A percentile compares a stretch with the other conserved stretches of the same genome.
Evolutionary conservation across 2,113 vertebrate species (phyloP).

Genomic region (Chascanopsetta lugubris): DNA sequence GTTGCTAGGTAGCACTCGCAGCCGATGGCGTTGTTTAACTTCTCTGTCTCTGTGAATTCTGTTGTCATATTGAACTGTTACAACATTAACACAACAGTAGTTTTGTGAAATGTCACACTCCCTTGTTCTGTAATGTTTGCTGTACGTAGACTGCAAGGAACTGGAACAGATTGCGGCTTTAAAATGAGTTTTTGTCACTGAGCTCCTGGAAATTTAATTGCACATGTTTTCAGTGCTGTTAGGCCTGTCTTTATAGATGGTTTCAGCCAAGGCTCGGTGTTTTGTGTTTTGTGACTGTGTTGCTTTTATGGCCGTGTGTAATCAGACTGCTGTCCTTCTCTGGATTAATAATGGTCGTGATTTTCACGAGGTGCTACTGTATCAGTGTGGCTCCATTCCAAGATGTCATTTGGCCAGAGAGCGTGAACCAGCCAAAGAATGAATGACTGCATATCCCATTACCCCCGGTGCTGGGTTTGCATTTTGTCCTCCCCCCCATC

Average conservation of each 20-base stretch:
- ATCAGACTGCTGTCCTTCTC: slow-evolving; percentile 67
- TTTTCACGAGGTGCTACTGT: slow-evolving; percentile 70
- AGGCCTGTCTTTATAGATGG: slow-evolving; percentile 36
- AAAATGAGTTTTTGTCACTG: slow-evolving; percentile 43
- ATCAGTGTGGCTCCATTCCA: slow-evolving; percentile 62
- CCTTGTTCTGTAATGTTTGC: slow-evolving; percentile 10
- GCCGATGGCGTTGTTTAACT: background rate
- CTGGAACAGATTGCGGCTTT: slow-evolving; percentile 44
- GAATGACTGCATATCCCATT: slow-evolving; percentile 78
- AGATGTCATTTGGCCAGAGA: slow-evolving; percentile 74
- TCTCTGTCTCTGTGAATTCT: background rate
- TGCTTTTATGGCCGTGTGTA: slow-evolving; percentile 58
- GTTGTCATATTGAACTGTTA: slow-evolving; percentile 7
- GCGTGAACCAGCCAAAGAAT: slow-evolving; percentile 70
- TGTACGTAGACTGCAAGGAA: slow-evolving; percentile 17
- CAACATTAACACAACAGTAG: background rate
- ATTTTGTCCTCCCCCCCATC: slow-evolving; percentile 73
- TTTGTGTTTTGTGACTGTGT: slow-evolving; percentile 44
- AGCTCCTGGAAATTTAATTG: slow-evolving; percentile 48
- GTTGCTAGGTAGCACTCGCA: background rate
- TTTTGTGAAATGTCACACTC: slow-evolving; percentile 6
- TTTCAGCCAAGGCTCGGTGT: slow-evolving; percentile 22
- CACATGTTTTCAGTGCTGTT: slow-evolving; percentile 35
- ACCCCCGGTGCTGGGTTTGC: slow-evolving; percentile 71
- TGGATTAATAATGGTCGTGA: slow-evolving; percentile 69